phyloP scores from a whole-genome alignment of 2,888 invertebrate species.

The Stenodera caucasica region DNA sequence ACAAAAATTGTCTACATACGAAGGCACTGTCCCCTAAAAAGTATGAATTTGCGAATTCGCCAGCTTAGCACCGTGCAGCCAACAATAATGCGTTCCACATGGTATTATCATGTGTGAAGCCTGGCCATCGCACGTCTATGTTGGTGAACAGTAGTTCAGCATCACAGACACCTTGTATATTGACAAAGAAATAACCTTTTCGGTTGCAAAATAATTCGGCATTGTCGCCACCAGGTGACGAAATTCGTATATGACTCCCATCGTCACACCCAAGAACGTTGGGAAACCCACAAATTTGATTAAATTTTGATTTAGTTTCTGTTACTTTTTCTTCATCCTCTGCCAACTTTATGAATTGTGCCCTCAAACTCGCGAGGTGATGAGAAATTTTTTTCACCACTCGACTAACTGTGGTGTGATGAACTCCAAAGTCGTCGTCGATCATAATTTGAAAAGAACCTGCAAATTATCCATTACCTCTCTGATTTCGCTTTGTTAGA shows the following conservation, averaged over 20 bases:
- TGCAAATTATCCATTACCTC: too few relatives aligned
- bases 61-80: slow-evolving; percentile 10
- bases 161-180: slow-evolving; percentile 14
- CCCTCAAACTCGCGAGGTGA: background rate
- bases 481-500: too few relatives aligned
- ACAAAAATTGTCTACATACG: slow-evolving; percentile 9
- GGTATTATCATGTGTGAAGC: slow-evolving; percentile 5
- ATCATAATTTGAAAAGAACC: too few relatives aligned
- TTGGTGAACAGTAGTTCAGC: background rate
- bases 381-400: background rate
- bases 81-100: slow-evolving; percentile 8
- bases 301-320: slow-evolving; percentile 10
- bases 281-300: slow-evolving; percentile 7
- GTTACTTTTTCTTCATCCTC: background rate
- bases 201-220: slow-evolving; percentile 32
- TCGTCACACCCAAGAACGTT: slow-evolving; percentile 26
- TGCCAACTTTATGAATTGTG: background rate
- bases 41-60: slow-evolving; percentile 6
- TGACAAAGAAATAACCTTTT: slow-evolving; percentile 34
- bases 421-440: too few relatives aligned
- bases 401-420: background rate
- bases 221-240: slow-evolving; percentile 32
- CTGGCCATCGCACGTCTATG: background rate
- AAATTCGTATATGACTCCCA: slow-evolving; percentile 33
- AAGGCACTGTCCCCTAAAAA: slow-evolving; percentile 18